phyloP scores from a whole-genome alignment of 2,888 invertebrate species.

The Seladonia tumulorum region DNA sequence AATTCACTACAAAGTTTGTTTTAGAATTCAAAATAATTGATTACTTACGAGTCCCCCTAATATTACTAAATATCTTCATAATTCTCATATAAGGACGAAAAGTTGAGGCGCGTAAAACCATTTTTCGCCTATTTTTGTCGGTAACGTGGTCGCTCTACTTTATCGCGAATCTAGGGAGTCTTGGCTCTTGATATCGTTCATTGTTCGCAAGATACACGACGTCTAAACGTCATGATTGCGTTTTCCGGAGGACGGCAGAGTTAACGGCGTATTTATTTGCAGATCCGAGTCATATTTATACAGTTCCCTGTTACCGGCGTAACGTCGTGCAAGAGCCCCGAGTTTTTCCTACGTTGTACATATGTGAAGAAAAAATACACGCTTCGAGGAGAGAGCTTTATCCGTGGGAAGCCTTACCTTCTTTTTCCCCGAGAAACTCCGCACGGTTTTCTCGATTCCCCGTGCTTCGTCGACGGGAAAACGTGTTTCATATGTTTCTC shows the following conservation, averaged over 20 bases:
- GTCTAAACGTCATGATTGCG: neutral
- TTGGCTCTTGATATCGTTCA: too few species aligned
- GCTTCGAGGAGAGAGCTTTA: neutral
- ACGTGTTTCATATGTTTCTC: slow-evolving; percentile 50
- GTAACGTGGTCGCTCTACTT: too few species aligned
- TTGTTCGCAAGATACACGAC: too few species aligned
- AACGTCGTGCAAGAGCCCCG: neutral
- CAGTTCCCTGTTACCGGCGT: neutral
- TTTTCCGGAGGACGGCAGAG: neutral
- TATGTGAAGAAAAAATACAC: slow-evolving; percentile 25
- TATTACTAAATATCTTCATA: too few species aligned
- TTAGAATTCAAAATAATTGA: too few species aligned
- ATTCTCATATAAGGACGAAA: too few species aligned
- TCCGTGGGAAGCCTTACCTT: neutral
- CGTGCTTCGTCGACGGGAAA: slow-evolving; percentile 30
- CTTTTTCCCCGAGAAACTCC: neutral
- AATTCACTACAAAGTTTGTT: too few species aligned
- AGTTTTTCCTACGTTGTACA: slow-evolving; percentile 39
- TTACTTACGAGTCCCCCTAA: too few species aligned
- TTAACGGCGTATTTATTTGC: slow-evolving; percentile 40
- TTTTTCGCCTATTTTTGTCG: too few species aligned
- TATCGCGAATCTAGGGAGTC: too few species aligned
- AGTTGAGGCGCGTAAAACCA: too few species aligned
- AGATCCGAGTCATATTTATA: slow-evolving; percentile 31
- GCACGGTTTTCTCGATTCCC: slow-evolving; percentile 13